Percentiles rank a stretch among this genome's conserved stretches.
Conservation (phyloP, 1,140 invertebrate genomes). For the Orchesella cincta region DNA sequence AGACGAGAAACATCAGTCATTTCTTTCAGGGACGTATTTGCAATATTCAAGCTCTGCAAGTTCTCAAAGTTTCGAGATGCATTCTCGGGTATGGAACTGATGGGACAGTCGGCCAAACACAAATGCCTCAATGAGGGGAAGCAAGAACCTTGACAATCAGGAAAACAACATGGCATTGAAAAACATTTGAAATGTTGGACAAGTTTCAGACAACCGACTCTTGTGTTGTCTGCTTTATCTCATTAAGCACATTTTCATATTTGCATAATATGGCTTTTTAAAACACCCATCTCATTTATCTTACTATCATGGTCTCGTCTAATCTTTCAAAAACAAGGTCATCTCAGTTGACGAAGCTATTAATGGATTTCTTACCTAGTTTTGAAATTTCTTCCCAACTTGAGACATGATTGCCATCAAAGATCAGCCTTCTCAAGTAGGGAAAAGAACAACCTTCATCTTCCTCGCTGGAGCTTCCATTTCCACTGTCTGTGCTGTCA, state of each 20-base stretch:
- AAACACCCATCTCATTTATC: slow-evolving; percentile 24
- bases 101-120: slow-evolving; percentile 81
- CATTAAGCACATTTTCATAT: too few species aligned
- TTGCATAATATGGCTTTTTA: slow-evolving; percentile 36
- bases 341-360: not conserved
- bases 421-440: slow-evolving; percentile 51
- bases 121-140: slow-evolving; percentile 83
- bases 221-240: slow-evolving; percentile 30
- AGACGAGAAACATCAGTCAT: slow-evolving; percentile 87
- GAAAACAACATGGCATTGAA: slow-evolving; percentile 56
- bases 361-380: slow-evolving; percentile 62
- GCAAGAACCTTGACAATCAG: slow-evolving; percentile 36
- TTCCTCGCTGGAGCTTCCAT: slow-evolving; percentile 45
- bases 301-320: not conserved
- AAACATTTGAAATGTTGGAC: slow-evolving; percentile 63
- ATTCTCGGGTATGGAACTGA: slow-evolving; percentile 58
- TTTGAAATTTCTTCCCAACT: slow-evolving; percentile 80
- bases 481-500: slow-evolving; percentile 47
- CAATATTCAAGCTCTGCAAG: slow-evolving; percentile 78
- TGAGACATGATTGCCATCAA: slow-evolving; percentile 69
- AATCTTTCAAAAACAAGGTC: not conserved
- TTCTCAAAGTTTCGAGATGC: slow-evolving; percentile 66
- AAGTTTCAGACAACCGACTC: slow-evolving; percentile 23
- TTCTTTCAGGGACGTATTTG: slow-evolving; percentile 74
- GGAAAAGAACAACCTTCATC: slow-evolving; percentile 48